A percentile compares a stretch with the other conserved stretches of the same genome.
Evolutionary conservation across 2,113 vertebrate genomes (phyloP).

Genomic region (Apteryx owenii): DNA sequence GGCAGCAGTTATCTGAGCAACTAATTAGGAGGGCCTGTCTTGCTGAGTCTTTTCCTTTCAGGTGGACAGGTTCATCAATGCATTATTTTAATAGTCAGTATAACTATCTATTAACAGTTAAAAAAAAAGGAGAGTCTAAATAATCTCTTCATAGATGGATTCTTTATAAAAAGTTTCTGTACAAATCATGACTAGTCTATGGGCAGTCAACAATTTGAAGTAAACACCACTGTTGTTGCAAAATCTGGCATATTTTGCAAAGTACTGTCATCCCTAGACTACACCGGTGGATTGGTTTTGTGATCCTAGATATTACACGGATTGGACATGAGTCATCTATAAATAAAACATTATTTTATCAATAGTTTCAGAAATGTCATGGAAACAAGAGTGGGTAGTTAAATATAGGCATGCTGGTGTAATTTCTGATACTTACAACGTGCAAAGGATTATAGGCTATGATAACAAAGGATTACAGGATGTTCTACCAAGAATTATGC

Average conservation of each 20-base stretch:
- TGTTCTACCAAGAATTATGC: background rate
- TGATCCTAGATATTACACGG: background rate
- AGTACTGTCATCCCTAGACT: background rate
- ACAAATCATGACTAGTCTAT: background rate
- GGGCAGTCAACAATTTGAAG: background rate
- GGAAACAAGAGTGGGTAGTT: background rate
- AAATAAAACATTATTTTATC: background rate
- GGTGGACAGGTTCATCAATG: background rate
- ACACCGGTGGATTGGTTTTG: background rate
- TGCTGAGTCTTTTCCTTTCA: background rate
- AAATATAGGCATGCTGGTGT: background rate
- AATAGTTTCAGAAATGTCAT: background rate
- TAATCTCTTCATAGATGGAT: background rate
- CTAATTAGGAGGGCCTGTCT: background rate
- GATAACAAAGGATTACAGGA: background rate
- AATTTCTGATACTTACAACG: background rate
- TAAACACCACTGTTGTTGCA: background rate
- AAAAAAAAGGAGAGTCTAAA: background rate
- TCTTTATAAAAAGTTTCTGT: background rate
- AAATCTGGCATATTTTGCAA: background rate
- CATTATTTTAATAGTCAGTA: background rate
- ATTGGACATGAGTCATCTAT: background rate
- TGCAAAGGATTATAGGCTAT: background rate
- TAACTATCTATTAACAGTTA: background rate
- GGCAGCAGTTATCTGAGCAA: background rate